Conservation (phyloP, 2,797 vertebrate genomes). For the Diceros bicornis region DNA sequence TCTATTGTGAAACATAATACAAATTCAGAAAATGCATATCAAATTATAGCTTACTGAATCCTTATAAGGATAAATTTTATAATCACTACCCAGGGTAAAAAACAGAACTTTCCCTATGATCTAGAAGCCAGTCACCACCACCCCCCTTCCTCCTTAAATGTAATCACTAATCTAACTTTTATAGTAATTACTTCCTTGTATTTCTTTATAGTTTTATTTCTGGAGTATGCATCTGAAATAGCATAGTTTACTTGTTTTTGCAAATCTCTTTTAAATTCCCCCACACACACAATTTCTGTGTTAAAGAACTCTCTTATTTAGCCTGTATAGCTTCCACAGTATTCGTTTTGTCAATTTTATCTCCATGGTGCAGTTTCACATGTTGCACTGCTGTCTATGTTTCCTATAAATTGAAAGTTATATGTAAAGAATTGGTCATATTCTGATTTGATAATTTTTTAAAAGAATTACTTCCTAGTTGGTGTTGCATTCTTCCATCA, state of each 20-base stretch:
- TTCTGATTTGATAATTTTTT: not conserved
- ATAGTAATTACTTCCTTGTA: not conserved
- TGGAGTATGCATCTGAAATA: not conserved
- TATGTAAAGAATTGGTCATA: not conserved
- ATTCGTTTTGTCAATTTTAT: not conserved
- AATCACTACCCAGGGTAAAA: not conserved
- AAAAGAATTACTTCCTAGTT: not conserved
- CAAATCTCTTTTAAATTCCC: not conserved
- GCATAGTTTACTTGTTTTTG: not conserved
- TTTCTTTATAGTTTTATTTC: not conserved
- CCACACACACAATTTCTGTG: rapidly evolving
- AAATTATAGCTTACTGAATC: not conserved
- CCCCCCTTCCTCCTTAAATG: not conserved
- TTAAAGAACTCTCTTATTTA: not conserved
- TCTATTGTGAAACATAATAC: not conserved
- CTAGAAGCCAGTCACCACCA: not conserved
- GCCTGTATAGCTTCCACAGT: not conserved
- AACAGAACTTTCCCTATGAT: not conserved
- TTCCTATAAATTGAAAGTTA: not conserved
- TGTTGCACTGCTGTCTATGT: not conserved
- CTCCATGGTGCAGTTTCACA: not conserved
- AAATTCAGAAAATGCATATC: not conserved
- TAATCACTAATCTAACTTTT: not conserved
- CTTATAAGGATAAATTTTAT: not conserved
- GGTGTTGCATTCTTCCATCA: not conserved